Evolutionary conservation across 2,888 invertebrate genomes (phyloP).

Genomic region (Cerceris ruficornis): DNA sequence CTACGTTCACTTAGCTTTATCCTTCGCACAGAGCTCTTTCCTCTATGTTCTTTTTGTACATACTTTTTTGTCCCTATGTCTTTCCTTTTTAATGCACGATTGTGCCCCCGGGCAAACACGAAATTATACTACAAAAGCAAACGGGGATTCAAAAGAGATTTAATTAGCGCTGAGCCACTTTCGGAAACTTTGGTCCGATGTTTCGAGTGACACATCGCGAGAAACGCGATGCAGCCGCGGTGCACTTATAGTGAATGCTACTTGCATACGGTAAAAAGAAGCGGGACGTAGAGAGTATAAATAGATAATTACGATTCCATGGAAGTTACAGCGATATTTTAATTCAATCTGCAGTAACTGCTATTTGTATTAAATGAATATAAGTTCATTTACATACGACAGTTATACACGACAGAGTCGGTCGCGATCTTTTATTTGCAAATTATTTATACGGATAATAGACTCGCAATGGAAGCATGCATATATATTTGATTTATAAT

Average conservation of each 20-base stretch:
- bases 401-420: no score
- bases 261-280: background rate
- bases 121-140: background rate
- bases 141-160: conserved; percentile 39
- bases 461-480: no score
- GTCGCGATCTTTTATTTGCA: no score
- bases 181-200: conserved; percentile 15
- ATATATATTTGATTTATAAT: no score
- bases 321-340: no score
- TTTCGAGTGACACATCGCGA: conserved; percentile 6
- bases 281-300: background rate
- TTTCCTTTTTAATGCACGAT: background rate
- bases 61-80: background rate
- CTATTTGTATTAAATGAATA: no score
- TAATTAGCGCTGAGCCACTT: conserved; percentile 37
- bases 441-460: no score
- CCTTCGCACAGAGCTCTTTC: no score
- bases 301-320: background rate
- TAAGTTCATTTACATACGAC: no score
- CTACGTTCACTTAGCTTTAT: no score
- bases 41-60: no score
- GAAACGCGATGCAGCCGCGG: background rate
- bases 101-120: background rate
- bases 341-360: no score
- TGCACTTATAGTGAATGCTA: background rate